These are phyloP conservation scores for Neolamprologus caudopunctatus DNA, from an alignment of 2,113 vertebrate species.

Conservation along the genomic window DNA sequence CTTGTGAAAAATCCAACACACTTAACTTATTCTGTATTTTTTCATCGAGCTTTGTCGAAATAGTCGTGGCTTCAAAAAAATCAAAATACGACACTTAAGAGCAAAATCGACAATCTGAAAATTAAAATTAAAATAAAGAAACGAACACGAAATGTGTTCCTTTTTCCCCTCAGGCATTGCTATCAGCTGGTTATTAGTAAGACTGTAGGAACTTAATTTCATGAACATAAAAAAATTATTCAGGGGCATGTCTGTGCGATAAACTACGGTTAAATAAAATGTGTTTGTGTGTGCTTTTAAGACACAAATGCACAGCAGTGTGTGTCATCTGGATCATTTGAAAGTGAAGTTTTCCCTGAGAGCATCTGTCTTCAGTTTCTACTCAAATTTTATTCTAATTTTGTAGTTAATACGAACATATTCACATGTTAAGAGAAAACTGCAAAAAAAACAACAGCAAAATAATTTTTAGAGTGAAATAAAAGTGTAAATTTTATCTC, in stretches of 20 bases:
- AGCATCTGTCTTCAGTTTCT: neutral
- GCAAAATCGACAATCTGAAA: accelerated
- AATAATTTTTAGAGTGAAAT: neutral
- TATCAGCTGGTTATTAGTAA: neutral
- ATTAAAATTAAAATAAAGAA: neutral
- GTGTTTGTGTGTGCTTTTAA: neutral
- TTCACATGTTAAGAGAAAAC: neutral
- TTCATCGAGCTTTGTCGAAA: neutral
- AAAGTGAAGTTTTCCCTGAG: neutral
- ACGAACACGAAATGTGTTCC: neutral
- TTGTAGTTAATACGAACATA: neutral
- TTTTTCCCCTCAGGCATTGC: accelerated
- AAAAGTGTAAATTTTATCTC: neutral
- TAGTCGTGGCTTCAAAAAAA: neutral
- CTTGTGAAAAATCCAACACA: neutral
- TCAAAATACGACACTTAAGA: neutral
- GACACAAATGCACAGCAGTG: neutral
- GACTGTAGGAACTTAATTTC: accelerated
- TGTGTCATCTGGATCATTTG: neutral
- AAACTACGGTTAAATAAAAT: neutral
- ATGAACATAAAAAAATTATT: neutral
- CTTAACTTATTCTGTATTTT: neutral
- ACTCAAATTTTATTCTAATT: neutral
- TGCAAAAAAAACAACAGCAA: neutral
- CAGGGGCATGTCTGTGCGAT: accelerated